Conservation (phyloP, 2,888 invertebrate species). For the Drosophila putrida region DNA sequence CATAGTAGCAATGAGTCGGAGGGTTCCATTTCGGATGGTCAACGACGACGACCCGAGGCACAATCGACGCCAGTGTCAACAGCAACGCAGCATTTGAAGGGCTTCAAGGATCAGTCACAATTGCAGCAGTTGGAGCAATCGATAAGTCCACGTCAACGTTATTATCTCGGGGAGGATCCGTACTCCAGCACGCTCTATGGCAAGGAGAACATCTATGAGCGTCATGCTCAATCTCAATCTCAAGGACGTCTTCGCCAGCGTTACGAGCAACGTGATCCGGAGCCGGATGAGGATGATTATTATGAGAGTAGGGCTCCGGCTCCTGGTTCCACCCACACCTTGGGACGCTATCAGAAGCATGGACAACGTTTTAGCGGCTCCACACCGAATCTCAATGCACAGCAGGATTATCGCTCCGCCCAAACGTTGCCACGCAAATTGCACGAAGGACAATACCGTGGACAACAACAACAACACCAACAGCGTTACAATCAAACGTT, state of each 20-base stretch:
- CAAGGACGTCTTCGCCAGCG: constrained; percentile 70
- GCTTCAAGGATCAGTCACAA: constrained; percentile 55
- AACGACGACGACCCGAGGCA: constrained; percentile 26
- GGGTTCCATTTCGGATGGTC: constrained; percentile 54
- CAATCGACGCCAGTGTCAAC: constrained; percentile 32
- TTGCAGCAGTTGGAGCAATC: constrained; percentile 61
- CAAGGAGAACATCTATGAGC: constrained; percentile 92
- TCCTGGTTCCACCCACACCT: constrained; percentile 87
- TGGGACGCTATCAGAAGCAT: constrained; percentile 94
- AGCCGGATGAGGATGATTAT: constrained; percentile 65
- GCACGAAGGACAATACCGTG: constrained; percentile 64
- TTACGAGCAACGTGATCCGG: constrained; percentile 46
- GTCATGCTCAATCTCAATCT: constrained; percentile 26
- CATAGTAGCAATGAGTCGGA: constrained; percentile 70
- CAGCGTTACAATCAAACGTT: constrained; percentile 28
- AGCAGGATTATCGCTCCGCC: constrained; percentile 87
- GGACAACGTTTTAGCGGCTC: constrained; percentile 89
- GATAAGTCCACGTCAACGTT: constrained; percentile 89
- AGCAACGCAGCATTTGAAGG: constrained; percentile 22
- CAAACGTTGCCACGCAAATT: constrained; percentile 92
- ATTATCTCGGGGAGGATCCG: constrained; percentile 95
- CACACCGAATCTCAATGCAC: constrained; percentile 86
- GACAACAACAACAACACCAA: not conserved
- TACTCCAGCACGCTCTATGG: constrained; percentile 94
- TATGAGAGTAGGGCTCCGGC: constrained; percentile 53